These are phyloP conservation scores for Myiozetetes cayanensis DNA, from an alignment of 2,113 vertebrate species.

Conservation along the genomic window DNA sequence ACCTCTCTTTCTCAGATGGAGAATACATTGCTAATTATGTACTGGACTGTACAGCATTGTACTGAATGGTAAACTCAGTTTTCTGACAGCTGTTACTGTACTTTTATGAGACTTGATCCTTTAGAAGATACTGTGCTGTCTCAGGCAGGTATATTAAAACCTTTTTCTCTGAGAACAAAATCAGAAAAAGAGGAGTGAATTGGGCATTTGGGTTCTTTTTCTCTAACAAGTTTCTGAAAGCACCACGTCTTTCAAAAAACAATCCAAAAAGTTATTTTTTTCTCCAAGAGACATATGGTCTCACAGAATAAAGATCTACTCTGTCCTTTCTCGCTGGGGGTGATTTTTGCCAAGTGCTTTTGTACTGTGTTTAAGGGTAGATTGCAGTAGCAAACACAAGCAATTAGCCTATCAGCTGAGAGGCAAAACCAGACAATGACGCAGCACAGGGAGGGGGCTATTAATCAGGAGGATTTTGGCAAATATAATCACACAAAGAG, in stretches of 20 bases:
- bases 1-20: conserved; percentile 12
- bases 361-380: background rate
- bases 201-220: background rate
- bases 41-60: conserved; percentile 30
- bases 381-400: background rate
- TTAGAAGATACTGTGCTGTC: conserved; percentile 33
- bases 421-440: background rate
- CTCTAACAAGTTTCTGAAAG: background rate
- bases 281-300: background rate
- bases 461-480: background rate
- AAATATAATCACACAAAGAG: background rate
- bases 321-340: background rate
- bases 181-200: background rate
- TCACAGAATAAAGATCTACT: background rate
- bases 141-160: conserved; percentile 48
- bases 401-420: background rate
- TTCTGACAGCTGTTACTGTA: conserved; percentile 62
- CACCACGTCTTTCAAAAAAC: background rate
- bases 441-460: rapidly evolving
- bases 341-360: background rate
- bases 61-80: conserved; percentile 30
- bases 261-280: background rate
- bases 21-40: conserved; percentile 64
- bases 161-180: conserved; percentile 5
- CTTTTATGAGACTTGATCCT: conserved; percentile 61